Evolutionary conservation across 2,113 vertebrate genomes (phyloP).

Genomic region (Copsychus sechellarum): DNA sequence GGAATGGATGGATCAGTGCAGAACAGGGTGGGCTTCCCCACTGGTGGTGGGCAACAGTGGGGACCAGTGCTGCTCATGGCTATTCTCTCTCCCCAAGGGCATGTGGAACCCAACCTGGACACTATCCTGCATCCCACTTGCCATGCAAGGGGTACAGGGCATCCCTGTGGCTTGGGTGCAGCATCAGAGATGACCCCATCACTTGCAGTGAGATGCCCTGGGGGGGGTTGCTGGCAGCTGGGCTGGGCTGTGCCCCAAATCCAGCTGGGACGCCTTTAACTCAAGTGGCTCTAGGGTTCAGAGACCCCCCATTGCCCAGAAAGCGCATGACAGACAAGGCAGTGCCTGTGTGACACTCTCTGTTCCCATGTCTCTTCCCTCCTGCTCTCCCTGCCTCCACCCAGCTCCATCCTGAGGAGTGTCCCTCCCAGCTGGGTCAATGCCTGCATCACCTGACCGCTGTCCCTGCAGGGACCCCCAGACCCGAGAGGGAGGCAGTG

Average conservation of each 20-base stretch:
- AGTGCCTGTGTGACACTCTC: fast-evolving
- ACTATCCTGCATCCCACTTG: fast-evolving
- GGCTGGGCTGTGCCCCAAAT: not conserved
- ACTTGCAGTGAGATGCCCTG: not conserved
- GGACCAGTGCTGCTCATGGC: not conserved
- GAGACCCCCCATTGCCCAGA: not conserved
- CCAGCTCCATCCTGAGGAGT: fast-evolving
- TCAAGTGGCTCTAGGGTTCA: not conserved
- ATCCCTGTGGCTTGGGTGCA: not conserved
- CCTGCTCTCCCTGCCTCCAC: not conserved
- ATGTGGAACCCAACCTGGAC: not conserved
- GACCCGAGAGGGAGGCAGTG: not conserved
- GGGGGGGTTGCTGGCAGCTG: not conserved
- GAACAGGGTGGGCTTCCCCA: not conserved
- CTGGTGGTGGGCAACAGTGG: not conserved
- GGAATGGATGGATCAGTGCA: not conserved
- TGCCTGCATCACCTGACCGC: fast-evolving
- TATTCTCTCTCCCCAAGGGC: not conserved
- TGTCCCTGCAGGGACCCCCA: not conserved
- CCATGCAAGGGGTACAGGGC: not conserved
- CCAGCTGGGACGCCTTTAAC: not conserved
- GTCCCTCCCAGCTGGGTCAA: fast-evolving
- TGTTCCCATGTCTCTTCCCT: not conserved
- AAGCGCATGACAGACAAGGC: not conserved
- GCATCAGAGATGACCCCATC: not conserved